Conservation (phyloP, 2,113 vertebrate genomes). For the Lampris megalopsis region DNA sequence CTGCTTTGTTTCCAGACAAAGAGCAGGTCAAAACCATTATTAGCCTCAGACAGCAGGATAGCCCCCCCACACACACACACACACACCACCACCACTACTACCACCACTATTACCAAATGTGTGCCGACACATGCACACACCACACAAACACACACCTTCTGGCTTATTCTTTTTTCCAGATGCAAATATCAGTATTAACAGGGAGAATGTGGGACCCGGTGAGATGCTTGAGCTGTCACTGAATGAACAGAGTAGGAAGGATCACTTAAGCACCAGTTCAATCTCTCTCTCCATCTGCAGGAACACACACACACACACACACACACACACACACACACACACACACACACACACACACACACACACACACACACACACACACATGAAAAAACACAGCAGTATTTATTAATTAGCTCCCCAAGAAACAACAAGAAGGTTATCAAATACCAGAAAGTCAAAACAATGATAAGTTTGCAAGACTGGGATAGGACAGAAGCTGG, state of each 20-base stretch:
- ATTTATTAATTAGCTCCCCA: not conserved
- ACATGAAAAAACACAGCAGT: not conserved
- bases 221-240: slow-evolving; percentile 36
- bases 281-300: not conserved
- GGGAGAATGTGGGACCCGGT: slow-evolving; percentile 35
- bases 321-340: slow-evolving; percentile 2
- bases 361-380: slow-evolving; percentile 3
- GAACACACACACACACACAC: not conserved
- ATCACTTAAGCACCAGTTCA: slow-evolving; percentile 7
- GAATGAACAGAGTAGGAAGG: slow-evolving; percentile 22
- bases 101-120: not conserved
- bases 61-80: slow-evolving; percentile 10
- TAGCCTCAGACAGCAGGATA: slow-evolving; percentile 52
- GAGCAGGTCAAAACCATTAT: slow-evolving; percentile 64
- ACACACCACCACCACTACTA: slow-evolving; percentile 7
- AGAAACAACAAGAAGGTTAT: slow-evolving; percentile 1
- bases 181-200: slow-evolving; percentile 57
- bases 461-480: not conserved
- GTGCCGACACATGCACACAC: slow-evolving; percentile 11
- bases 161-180: slow-evolving; percentile 41
- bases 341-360: slow-evolving; percentile 5
- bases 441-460: slow-evolving; percentile 8
- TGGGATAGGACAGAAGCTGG: no score
- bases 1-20: slow-evolving; percentile 70
- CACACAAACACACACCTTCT: not conserved